Percentiles rank a stretch among this genome's conserved stretches.
Evolutionary conservation across 2,888 invertebrate species (phyloP).

Genomic region (Ichneumoninae sp.): DNA sequence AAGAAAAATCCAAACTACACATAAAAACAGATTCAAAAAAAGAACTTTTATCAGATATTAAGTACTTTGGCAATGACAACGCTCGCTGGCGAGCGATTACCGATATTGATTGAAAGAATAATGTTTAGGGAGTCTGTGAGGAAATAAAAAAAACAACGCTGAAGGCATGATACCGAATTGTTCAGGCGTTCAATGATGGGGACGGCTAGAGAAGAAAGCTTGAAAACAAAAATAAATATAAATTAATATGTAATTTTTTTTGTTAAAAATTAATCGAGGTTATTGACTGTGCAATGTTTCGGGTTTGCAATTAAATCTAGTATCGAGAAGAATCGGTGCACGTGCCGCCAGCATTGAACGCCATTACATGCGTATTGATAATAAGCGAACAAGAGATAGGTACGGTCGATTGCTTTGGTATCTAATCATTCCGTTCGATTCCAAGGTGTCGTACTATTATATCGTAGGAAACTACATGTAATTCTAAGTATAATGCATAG

Average conservation of each 20-base stretch:
- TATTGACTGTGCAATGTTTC: constrained; percentile 1
- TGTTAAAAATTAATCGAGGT: not conserved
- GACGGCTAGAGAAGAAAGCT: constrained; percentile 13
- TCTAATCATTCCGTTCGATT: constrained; percentile 78
- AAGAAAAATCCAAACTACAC: constrained; percentile 53
- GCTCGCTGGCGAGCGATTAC: constrained; percentile 83
- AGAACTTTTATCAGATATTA: constrained; percentile 75
- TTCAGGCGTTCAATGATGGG: constrained; percentile 57
- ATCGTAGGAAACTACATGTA: constrained; percentile 72
- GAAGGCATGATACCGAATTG: constrained; percentile 58
- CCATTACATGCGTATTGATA: constrained; percentile 42
- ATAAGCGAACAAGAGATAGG: constrained; percentile 60
- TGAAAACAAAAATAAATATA: not conserved
- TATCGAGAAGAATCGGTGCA: not conserved
- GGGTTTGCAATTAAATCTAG: not conserved
- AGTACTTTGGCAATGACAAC: constrained; percentile 73
- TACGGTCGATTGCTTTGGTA: constrained; percentile 72
- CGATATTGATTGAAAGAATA: constrained; percentile 72
- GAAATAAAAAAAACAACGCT: constrained; percentile 56
- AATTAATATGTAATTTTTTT: constrained; percentile 1
- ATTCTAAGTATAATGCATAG: constrained; percentile 74
- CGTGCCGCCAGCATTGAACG: constrained; percentile 70
- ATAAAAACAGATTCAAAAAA: constrained; percentile 68
- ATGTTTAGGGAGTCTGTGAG: constrained; percentile 53
- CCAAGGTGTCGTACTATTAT: constrained; percentile 76